phyloP scores from a whole-genome alignment of 2,113 vertebrate genomes.

The Peucedramus taeniatus region DNA sequence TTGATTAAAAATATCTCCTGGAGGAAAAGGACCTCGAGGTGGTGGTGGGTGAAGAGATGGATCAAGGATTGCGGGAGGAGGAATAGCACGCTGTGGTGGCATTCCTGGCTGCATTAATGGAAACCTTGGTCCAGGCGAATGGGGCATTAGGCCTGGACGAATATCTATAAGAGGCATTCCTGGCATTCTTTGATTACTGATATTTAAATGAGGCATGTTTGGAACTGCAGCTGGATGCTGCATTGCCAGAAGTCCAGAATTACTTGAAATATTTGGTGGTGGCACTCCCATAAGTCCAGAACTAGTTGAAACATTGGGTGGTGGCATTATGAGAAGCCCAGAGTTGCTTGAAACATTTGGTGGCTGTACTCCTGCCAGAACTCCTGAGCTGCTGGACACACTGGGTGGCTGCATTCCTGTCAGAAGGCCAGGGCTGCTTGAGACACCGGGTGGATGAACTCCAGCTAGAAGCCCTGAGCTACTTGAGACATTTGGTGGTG shows the following conservation, averaged over 20 bases:
- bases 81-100: constrained; percentile 76
- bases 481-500: constrained; percentile 75
- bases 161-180: constrained; percentile 88
- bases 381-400: constrained; percentile 69
- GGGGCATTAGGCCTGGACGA: constrained; percentile 83
- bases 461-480: constrained; percentile 71
- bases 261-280: constrained; percentile 74
- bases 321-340: constrained; percentile 70
- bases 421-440: constrained; percentile 82
- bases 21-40: constrained; percentile 84
- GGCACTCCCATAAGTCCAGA: constrained; percentile 83
- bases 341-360: constrained; percentile 69
- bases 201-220: constrained; percentile 81
- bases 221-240: constrained; percentile 86
- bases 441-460: constrained; percentile 69
- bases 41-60: constrained; percentile 81
- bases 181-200: constrained; percentile 85
- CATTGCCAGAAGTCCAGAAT: constrained; percentile 87
- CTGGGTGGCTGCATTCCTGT: constrained; percentile 83
- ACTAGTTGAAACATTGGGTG: constrained; percentile 73
- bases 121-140: constrained; percentile 84
- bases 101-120: constrained; percentile 87
- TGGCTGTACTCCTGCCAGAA: constrained; percentile 68
- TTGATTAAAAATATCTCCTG: constrained; percentile 85
- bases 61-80: constrained; percentile 81